A percentile compares a stretch with the other conserved stretches of the same genome.
These are phyloP conservation scores for Thaumetopoea pityocampa DNA, from an alignment of 1,140 invertebrate genomes.

Conservation along the genomic window DNA sequence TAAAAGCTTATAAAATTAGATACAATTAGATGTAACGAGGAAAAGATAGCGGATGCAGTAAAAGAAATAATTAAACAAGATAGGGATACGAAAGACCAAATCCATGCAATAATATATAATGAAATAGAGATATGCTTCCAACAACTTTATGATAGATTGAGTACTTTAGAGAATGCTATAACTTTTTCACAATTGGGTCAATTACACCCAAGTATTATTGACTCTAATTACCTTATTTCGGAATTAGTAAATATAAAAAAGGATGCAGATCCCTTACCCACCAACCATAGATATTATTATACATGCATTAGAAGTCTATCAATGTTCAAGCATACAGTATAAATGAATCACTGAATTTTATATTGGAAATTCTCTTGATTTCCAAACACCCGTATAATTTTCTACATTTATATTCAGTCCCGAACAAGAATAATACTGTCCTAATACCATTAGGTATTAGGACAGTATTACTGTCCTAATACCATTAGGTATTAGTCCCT, in stretches of 20 bases:
- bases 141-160: too few species aligned
- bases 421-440: conserved; percentile 24
- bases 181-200: conserved; percentile 26
- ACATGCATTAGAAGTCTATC: conserved; percentile 23
- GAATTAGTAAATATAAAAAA: conserved; percentile 19
- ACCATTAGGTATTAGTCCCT: conserved; percentile 21
- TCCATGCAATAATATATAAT: too few species aligned
- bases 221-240: conserved; percentile 12
- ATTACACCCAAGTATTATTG: conserved; percentile 21
- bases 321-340: conserved; percentile 20
- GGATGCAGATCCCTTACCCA: conserved; percentile 12
- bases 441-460: conserved; percentile 21
- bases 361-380: conserved; percentile 16
- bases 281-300: conserved; percentile 18
- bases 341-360: conserved; percentile 18
- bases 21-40: too few species aligned
- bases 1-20: too few species aligned
- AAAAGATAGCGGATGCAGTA: too few species aligned
- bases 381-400: conserved; percentile 10
- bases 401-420: conserved; percentile 20
- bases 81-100: too few species aligned
- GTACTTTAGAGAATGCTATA: conserved; percentile 26
- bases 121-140: too few species aligned
- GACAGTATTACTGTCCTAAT: conserved; percentile 25
- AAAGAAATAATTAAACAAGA: too few species aligned